Conservation (phyloP, 92 coral and sea anemone genomes). For the Parazoanthus swiftii region DNA sequence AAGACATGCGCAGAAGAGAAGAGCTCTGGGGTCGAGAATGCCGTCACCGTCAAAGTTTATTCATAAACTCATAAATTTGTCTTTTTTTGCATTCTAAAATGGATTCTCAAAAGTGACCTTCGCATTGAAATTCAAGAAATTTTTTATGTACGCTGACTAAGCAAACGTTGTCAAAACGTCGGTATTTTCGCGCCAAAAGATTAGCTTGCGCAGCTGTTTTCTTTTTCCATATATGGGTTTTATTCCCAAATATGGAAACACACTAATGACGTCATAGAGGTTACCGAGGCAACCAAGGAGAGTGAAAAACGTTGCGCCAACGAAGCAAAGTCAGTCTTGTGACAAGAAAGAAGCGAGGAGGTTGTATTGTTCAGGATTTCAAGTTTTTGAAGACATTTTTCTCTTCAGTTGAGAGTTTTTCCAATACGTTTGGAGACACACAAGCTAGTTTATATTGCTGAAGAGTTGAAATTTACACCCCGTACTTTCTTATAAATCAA, state of each 20-base stretch:
- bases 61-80: no score
- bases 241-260: not conserved
- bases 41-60: no score
- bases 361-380: not conserved
- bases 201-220: not conserved
- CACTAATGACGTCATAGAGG: slow-evolving; percentile 26
- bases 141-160: no score
- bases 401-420: not conserved
- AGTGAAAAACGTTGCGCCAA: slow-evolving; percentile 38
- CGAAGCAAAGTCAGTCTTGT: no score
- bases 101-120: no score
- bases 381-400: not conserved
- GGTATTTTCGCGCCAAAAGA: not conserved
- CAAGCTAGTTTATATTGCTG: not conserved
- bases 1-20: no score
- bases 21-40: no score
- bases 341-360: no score
- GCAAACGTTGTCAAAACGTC: not conserved
- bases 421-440: not conserved
- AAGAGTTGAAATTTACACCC: not conserved
- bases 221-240: not conserved
- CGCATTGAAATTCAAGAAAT: no score
- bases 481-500: not conserved
- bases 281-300: slow-evolving; percentile 22
- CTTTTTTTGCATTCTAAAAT: no score